These are phyloP conservation scores for Dermatemys mawii DNA, from an alignment of 2,113 vertebrate genomes.

Conservation along the genomic window DNA sequence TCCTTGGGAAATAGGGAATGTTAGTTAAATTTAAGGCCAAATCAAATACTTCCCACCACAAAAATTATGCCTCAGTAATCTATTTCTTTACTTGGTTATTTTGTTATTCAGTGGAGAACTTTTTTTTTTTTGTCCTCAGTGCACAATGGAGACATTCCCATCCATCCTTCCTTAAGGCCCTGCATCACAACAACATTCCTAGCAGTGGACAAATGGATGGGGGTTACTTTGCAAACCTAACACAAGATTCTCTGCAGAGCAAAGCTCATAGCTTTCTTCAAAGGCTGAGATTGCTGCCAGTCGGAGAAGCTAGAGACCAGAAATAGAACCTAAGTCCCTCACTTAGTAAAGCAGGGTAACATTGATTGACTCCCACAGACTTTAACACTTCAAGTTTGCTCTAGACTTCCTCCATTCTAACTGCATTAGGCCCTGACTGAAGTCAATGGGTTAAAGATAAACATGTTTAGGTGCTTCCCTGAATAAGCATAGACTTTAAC, in stretches of 20 bases:
- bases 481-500: not conserved
- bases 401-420: not conserved
- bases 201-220: not conserved
- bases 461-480: slow-evolving; percentile 9
- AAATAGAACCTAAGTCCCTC: not conserved
- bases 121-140: not conserved
- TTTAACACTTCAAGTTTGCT: not conserved
- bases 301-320: not conserved
- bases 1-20: not conserved
- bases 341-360: not conserved
- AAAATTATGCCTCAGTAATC: not conserved
- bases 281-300: not conserved
- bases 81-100: not conserved
- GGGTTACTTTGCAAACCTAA: not conserved
- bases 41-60: not conserved
- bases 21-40: not conserved
- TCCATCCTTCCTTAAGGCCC: not conserved
- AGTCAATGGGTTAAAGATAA: not conserved
- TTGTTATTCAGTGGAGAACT: not conserved
- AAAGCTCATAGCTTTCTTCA: not conserved
- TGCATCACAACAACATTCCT: not conserved
- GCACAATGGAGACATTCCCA: not conserved
- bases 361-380: not conserved
- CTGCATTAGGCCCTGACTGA: not conserved
- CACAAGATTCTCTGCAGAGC: not conserved